phyloP scores from a whole-genome alignment of 2,888 invertebrate species.

The Drosophila villosipedis region DNA sequence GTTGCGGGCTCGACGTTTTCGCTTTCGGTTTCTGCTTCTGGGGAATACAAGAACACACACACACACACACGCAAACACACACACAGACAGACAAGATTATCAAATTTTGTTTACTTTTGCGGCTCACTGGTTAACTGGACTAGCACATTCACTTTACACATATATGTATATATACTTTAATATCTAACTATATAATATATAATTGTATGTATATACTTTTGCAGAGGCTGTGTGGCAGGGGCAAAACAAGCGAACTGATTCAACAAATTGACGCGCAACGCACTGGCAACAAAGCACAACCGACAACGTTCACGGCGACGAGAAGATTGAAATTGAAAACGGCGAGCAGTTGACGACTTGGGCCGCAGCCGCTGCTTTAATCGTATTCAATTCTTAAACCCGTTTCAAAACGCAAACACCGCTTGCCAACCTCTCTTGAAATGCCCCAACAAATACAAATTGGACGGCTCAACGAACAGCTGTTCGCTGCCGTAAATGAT shows the following conservation, averaged over 20 bases:
- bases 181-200: conserved; percentile 4
- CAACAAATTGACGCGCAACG: conserved; percentile 21
- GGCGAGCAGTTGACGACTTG: conserved; percentile 39
- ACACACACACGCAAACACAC: conserved; percentile 17
- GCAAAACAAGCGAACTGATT: conserved; percentile 33
- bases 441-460: conserved; percentile 28
- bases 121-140: conserved; percentile 21
- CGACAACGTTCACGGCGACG: conserved; percentile 49
- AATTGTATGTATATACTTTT: conserved; percentile 40
- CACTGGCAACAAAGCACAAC: conserved; percentile 39
- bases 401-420: conserved; percentile 53
- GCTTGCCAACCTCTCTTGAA: conserved; percentile 37
- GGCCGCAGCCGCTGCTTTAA: conserved; percentile 48
- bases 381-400: conserved; percentile 59
- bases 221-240: conserved; percentile 13
- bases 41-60: conserved; percentile 52
- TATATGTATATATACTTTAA: background rate
- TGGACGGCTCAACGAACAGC: conserved; percentile 34
- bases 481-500: conserved; percentile 30
- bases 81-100: conserved; percentile 33
- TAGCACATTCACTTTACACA: conserved; percentile 57
- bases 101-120: conserved; percentile 37
- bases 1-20: conserved; percentile 48
- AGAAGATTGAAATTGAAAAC: conserved; percentile 57
- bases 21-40: conserved; percentile 74